phyloP scores from a whole-genome alignment of 2,888 invertebrate species.

The Tiliacea citrago region DNA sequence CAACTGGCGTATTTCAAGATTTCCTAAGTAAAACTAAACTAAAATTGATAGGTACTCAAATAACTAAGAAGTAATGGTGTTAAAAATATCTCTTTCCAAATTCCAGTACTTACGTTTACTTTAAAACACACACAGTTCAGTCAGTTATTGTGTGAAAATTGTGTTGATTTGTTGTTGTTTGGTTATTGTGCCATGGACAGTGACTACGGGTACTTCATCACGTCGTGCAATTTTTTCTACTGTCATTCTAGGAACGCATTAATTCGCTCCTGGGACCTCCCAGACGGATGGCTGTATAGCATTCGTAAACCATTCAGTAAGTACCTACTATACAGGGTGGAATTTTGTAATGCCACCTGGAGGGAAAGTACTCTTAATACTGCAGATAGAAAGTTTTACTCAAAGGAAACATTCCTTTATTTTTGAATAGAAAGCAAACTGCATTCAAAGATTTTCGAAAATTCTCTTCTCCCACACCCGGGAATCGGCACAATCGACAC shows the following conservation, averaged over 20 bases:
- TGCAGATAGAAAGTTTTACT: no score
- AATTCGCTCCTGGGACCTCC: conserved; percentile 81
- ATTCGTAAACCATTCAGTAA: conserved; percentile 75
- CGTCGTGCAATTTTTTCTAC: conserved; percentile 75
- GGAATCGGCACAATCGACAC: no score
- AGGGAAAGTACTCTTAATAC: no score
- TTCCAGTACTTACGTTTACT: conserved; percentile 18
- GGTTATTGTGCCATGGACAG: conserved; percentile 69
- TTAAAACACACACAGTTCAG: background rate
- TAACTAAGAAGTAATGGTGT: conserved; percentile 20
- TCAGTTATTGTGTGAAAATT: conserved; percentile 21
- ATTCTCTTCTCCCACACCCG: no score
- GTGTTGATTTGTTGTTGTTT: conserved; percentile 13
- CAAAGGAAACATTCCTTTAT: no score
- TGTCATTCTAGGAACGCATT: conserved; percentile 77
- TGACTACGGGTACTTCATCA: conserved; percentile 48
- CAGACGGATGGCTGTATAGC: conserved; percentile 78
- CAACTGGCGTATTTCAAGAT: conserved; percentile 25
- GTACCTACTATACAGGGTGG: no score
- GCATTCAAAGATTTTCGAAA: no score
- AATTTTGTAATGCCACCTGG: no score
- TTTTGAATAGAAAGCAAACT: no score
- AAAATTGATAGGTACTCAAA: conserved; percentile 16
- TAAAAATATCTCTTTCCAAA: conserved; percentile 35
- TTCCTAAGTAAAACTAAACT: conserved; percentile 27